Conservation (phyloP, 1,140 invertebrate genomes). For the Cyphomyrmex costatus region DNA sequence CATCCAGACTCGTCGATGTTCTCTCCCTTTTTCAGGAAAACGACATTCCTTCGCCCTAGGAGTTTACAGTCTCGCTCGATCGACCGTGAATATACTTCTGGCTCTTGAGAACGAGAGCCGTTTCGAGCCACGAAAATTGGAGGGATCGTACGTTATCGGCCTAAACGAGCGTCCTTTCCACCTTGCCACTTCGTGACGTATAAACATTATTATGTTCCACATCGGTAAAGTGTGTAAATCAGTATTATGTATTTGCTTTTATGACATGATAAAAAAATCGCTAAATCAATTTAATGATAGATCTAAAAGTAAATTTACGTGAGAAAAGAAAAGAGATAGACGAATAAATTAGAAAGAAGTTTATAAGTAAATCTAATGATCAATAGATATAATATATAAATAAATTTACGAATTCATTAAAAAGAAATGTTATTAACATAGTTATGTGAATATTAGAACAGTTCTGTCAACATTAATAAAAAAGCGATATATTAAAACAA, state of each 20-base stretch:
- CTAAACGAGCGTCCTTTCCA: constrained; percentile 5
- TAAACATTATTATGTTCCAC: constrained; percentile 9
- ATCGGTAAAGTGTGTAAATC: background rate
- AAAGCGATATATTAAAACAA: background rate
- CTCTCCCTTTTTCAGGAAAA: constrained; percentile 45
- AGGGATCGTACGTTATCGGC: constrained; percentile 66
- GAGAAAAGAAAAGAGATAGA: background rate
- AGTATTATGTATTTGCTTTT: constrained; percentile 11
- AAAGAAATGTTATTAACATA: too few species aligned
- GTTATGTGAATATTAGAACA: too few species aligned
- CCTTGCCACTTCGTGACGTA: constrained; percentile 29
- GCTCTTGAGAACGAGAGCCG: constrained; percentile 61
- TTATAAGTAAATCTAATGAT: background rate
- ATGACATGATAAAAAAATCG: constrained; percentile 8
- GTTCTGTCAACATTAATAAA: background rate
- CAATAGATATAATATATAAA: background rate
- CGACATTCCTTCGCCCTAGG: constrained; percentile 6
- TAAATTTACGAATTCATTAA: background rate
- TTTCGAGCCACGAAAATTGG: constrained; percentile 67
- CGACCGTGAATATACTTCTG: constrained; percentile 50
- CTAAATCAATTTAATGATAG: background rate
- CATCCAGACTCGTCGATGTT: constrained; percentile 36
- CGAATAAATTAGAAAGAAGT: background rate
- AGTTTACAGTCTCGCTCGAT: constrained; percentile 55
- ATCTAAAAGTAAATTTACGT: background rate